Base-by-base conservation (phyloP, 1,140 invertebrate genomes). In the Drosophila ogumai region DNA sequence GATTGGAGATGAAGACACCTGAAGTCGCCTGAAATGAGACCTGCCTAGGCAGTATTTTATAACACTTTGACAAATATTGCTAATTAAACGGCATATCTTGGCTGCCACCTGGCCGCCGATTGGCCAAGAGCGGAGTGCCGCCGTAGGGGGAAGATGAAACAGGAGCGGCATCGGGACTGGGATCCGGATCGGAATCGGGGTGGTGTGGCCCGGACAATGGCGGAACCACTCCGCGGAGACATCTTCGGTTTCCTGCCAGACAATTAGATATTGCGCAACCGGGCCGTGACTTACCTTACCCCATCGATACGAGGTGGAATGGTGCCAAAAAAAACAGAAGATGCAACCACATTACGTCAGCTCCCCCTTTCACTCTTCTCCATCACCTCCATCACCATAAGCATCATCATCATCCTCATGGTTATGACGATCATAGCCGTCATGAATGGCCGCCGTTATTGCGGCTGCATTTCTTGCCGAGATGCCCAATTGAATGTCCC, bases 261-360 rank as follows among this genome's bases (percentile, higher is more conserved):
- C 80, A 84, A 80, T 87, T 84, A 66, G 76, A 56, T 55, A 63
- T 88, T 88, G 81, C 84, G 85, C 84, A 88, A 90, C 64, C 65
- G 32, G 61, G 41, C 63, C 81, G 69, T 66, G 75, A 66, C 80
- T 69, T 74, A 73, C 41, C 52, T 25, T 38, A 55, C 46, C 69
- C 69, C 82, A 77, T 78, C 79, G 67, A 82, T 78, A 56, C 54
- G 47, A 75, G 79, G 61, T 17, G 63, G 36, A 38, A 19, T 40
- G 64, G 41, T 54, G 59, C 28, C 46, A 46, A 49, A 54, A 74
- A 47, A 54, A 74, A 44, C 50, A 28, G 79, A 69, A 84, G 84
- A 88, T 88, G 85, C 85, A 74, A 72, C 80, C 64, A 58, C 47
- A 54, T 88, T 88, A 88, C 84, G 74, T 88, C 85, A 88, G 67